Conservation (phyloP, 2,113 vertebrate species). For the Polypterus senegalus region DNA sequence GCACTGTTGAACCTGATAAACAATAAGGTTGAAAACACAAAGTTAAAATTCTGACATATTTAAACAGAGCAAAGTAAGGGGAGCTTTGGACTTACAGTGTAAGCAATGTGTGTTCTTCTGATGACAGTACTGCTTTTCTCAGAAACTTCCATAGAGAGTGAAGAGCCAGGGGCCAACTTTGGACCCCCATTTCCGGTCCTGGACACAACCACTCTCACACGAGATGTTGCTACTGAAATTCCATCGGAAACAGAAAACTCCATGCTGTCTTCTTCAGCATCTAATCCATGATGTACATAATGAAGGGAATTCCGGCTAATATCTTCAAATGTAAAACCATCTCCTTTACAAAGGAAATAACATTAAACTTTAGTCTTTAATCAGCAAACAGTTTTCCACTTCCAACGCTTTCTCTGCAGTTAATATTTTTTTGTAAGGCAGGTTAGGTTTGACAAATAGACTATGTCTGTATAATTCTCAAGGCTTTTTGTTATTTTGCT, state of each 20-base stretch:
- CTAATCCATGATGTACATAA: conserved; percentile 67
- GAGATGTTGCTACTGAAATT: conserved; percentile 44
- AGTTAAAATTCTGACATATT: no score
- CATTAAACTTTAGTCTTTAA: background rate
- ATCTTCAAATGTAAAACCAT: conserved; percentile 76
- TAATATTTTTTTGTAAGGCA: no score
- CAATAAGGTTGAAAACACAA: no score
- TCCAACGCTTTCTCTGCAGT: no score
- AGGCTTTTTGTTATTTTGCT: no score
- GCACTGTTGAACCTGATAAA: no score
- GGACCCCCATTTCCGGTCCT: conserved; percentile 43
- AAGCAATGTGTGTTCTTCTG: conserved; percentile 67
- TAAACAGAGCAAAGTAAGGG: background rate
- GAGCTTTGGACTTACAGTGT: conserved; percentile 49
- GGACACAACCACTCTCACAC: conserved; percentile 63
- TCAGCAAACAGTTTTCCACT: no score
- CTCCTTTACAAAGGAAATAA: conserved; percentile 49
- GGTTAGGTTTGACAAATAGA: no score
- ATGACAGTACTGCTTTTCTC: conserved; percentile 64
- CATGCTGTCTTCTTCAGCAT: conserved; percentile 60
- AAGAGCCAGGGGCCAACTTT: conserved; percentile 43
- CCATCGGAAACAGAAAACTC: conserved; percentile 79
- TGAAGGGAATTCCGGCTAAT: conserved; percentile 59
- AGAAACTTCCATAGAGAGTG: conserved; percentile 57
- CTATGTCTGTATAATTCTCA: no score